A percentile compares a stretch with the other conserved stretches of the same genome.
phyloP scores from a whole-genome alignment of 2,888 invertebrate genomes.

The Hirtodrosophila confusa region DNA sequence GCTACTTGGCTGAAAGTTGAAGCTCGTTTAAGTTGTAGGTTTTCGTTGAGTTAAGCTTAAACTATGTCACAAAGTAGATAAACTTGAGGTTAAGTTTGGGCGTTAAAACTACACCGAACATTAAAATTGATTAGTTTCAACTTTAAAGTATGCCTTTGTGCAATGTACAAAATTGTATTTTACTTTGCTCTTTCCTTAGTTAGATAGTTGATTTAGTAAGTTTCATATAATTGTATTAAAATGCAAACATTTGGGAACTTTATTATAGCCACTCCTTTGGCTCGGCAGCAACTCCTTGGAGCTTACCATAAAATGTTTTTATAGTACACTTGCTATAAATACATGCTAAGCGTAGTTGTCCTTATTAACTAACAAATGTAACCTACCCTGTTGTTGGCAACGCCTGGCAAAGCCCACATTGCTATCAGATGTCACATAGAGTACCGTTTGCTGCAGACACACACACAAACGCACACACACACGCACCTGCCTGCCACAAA shows the following conservation, averaged over 20 bases:
- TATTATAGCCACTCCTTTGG: slow-evolving; percentile 1
- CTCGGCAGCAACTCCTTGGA: neutral
- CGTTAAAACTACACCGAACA: neutral
- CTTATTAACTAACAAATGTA: slow-evolving; percentile 18
- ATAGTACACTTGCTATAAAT: slow-evolving; percentile 29
- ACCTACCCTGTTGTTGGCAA: slow-evolving; percentile 5
- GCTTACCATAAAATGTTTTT: slow-evolving; percentile 12
- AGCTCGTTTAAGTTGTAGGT: slow-evolving; percentile 6
- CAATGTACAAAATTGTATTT: too few species aligned
- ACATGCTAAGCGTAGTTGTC: slow-evolving; percentile 32
- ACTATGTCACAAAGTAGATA: neutral
- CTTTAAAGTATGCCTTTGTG: too few species aligned
- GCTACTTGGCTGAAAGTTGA: slow-evolving; percentile 9
- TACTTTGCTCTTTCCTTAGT: too few species aligned
- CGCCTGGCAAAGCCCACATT: slow-evolving; percentile 26
- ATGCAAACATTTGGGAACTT: neutral
- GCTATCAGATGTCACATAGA: slow-evolving; percentile 73
- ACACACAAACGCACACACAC: slow-evolving; percentile 6
- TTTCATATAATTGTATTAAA: too few species aligned
- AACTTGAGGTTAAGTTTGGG: slow-evolving; percentile 4
- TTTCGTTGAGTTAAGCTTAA: too few species aligned
- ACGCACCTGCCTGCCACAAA: slow-evolving; percentile 36
- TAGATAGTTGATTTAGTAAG: too few species aligned
- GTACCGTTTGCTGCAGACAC: slow-evolving; percentile 39
- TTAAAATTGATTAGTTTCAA: neutral